Evolutionary conservation across 2,113 vertebrate genomes (phyloP).

Genomic region (Brachyistius frenatus): DNA sequence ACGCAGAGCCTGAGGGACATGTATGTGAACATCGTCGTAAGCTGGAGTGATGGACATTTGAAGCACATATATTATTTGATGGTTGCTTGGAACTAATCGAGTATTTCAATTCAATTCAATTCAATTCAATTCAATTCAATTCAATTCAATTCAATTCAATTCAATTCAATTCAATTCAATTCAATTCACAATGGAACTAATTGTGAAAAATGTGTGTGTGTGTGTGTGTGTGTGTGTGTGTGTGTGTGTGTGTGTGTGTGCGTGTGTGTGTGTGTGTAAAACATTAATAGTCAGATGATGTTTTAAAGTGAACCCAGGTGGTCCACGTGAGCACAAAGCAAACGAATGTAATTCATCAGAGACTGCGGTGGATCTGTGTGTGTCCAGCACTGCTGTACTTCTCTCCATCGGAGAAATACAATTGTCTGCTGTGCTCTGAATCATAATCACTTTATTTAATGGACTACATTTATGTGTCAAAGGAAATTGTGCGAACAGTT

Average conservation of each 20-base stretch:
- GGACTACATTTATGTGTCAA: conserved; percentile 39
- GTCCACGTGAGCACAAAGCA: conserved; percentile 2
- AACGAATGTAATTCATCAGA: conserved; percentile 5
- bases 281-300: background rate
- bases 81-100: too few species aligned
- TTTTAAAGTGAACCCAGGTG: background rate
- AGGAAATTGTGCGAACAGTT: conserved; percentile 37
- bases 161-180: too few species aligned
- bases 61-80: too few species aligned
- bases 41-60: too few species aligned
- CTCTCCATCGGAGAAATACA: conserved; percentile 35
- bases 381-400: background rate
- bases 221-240: background rate
- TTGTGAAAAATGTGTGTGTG: background rate
- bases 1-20: background rate
- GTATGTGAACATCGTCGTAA: background rate
- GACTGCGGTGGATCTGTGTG: background rate
- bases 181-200: background rate
- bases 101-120: too few species aligned
- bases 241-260: too few species aligned
- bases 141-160: too few species aligned
- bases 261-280: background rate
- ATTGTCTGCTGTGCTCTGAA: conserved; percentile 35
- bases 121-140: too few species aligned
- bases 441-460: conserved; percentile 55